Conservation (phyloP, 2,113 vertebrate species). For the Sinosuthora webbiana region DNA sequence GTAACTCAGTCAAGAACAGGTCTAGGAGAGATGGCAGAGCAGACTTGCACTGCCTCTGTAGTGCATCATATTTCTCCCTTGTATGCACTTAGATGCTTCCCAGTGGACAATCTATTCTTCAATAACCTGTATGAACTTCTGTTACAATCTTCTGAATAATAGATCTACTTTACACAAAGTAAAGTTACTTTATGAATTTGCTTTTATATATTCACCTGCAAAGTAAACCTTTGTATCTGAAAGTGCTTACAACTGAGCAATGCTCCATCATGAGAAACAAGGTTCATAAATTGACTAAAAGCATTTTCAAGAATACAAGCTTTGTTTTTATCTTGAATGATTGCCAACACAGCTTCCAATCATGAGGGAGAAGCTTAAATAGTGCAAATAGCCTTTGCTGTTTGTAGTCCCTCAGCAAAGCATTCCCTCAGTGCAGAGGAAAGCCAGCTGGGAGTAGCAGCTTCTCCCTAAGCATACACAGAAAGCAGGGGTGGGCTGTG, state of each 20-base stretch:
- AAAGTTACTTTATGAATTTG: background rate
- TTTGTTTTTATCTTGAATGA: background rate
- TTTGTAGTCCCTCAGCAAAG: background rate
- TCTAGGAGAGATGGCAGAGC: background rate
- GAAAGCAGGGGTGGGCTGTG: background rate
- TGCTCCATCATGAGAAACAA: background rate
- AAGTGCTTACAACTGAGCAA: background rate
- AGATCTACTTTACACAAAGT: background rate
- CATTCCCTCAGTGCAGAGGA: background rate
- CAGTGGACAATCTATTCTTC: constrained; percentile 4
- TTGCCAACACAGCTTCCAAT: background rate
- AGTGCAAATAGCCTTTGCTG: background rate
- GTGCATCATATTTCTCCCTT: background rate
- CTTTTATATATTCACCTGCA: background rate
- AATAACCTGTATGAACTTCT: constrained; percentile 2
- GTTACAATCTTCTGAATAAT: constrained; percentile 2
- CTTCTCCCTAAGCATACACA: background rate
- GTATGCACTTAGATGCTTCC: background rate
- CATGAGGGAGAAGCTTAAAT: background rate
- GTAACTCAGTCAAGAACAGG: background rate
- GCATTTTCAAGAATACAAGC: background rate
- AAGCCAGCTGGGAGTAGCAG: background rate
- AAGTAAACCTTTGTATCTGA: background rate
- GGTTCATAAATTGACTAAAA: background rate
- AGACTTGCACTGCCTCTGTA: background rate